A percentile compares a stretch with the other conserved stretches of the same genome.
These are phyloP conservation scores for Potamarius usumacintae DNA, from an alignment of 2,113 vertebrate species.

Conservation along the genomic window DNA sequence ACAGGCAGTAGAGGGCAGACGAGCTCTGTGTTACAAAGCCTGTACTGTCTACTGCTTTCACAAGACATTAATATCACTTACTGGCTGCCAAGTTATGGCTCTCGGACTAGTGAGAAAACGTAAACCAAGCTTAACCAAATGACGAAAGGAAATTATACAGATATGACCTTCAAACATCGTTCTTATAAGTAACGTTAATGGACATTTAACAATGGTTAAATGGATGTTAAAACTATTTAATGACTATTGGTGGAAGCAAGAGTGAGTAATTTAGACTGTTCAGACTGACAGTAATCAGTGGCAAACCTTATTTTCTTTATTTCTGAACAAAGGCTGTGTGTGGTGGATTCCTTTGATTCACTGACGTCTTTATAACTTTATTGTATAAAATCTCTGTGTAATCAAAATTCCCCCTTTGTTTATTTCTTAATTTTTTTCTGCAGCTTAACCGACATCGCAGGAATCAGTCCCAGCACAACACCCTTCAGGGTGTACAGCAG, in stretches of 20 bases:
- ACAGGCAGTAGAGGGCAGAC: constrained; percentile 87
- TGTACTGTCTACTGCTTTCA: neutral
- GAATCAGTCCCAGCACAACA: constrained; percentile 88
- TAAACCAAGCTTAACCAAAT: neutral
- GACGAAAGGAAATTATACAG: neutral
- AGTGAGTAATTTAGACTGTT: neutral
- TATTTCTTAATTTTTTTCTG: constrained; percentile 26
- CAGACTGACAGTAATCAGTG: neutral
- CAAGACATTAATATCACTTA: neutral
- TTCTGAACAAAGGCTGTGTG: neutral
- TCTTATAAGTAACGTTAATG: neutral
- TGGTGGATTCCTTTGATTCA: neutral
- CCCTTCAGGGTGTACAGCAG: constrained; percentile 65
- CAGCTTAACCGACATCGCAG: constrained; percentile 86
- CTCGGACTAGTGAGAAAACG: neutral
- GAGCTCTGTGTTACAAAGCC: constrained; percentile 69
- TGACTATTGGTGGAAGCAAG: neutral
- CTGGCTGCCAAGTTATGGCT: neutral
- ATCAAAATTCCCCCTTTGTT: neutral
- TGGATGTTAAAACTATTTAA: neutral
- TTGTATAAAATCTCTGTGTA: neutral
- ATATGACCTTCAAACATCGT: neutral
- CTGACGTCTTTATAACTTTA: neutral
- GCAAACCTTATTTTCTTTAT: neutral
- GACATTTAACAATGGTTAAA: neutral